Conservation (phyloP, 2,888 invertebrate species). For the Drosophila meridionalis region DNA sequence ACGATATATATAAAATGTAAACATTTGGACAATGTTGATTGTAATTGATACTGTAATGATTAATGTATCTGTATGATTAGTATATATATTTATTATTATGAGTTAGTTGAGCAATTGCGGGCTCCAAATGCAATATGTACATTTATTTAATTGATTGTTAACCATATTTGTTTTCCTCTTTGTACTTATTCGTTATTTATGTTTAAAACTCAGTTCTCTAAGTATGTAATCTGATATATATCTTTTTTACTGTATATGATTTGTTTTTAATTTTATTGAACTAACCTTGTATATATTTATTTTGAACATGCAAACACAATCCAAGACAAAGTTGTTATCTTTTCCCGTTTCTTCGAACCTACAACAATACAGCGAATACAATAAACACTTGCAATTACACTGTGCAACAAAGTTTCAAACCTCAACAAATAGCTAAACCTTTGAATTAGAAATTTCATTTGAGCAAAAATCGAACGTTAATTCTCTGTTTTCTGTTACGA, state of each 20-base stretch:
- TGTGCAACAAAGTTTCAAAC: conserved; percentile 40
- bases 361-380: conserved; percentile 31
- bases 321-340: conserved; percentile 23
- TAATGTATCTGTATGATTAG: conserved; percentile 26
- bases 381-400: conserved; percentile 35
- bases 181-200: conserved; percentile 69
- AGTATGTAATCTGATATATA: background rate
- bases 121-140: conserved; percentile 54
- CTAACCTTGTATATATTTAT: conserved; percentile 42
- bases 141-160: conserved; percentile 62
- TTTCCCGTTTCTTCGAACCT: background rate
- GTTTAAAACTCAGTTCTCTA: conserved; percentile 53
- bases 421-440: conserved; percentile 1
- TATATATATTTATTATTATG: conserved; percentile 32
- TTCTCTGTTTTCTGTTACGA: conserved; percentile 18
- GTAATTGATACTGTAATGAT: conserved; percentile 26
- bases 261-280: conserved; percentile 47
- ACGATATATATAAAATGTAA: conserved; percentile 24
- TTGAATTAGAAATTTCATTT: conserved; percentile 3
- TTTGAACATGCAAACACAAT: conserved; percentile 28
- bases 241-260: conserved; percentile 13
- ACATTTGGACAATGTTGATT: conserved; percentile 40
- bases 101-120: conserved; percentile 44
- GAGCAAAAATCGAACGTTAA: background rate
- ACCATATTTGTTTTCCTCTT: conserved; percentile 60